phyloP scores from a whole-genome alignment of 2,113 vertebrate species.

The Mastomys coucha region DNA sequence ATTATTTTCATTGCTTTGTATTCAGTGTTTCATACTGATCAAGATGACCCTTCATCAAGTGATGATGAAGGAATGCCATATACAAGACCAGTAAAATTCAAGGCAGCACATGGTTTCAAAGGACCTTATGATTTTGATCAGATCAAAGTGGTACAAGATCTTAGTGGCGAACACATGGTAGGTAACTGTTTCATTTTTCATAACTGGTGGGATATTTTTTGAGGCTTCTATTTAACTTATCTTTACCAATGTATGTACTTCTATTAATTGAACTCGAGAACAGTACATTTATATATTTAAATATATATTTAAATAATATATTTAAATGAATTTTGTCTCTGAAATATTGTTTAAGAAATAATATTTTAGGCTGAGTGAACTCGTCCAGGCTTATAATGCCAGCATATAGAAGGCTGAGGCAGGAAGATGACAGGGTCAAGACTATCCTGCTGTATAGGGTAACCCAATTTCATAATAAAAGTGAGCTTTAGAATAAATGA shows the following conservation, averaged over 20 bases:
- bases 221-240: conserved; percentile 21
- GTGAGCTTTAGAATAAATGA: conserved; percentile 19
- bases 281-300: neutral
- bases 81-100: conserved; percentile 97
- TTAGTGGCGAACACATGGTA: conserved; percentile 99
- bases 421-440: neutral
- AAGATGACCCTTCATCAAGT: conserved; percentile 97
- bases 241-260: conserved; percentile 42
- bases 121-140: conserved; percentile 99
- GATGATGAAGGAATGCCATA: conserved; percentile 99
- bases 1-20: conserved; percentile 64
- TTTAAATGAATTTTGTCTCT: conserved; percentile 51
- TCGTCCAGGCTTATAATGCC: neutral
- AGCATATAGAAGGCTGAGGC: neutral
- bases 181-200: conserved; percentile 73
- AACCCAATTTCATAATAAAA: neutral
- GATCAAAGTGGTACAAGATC: conserved; percentile 97
- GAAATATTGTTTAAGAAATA: neutral
- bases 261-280: conserved; percentile 51
- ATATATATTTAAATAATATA: neutral
- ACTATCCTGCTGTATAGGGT: neutral
- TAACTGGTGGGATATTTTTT: conserved; percentile 41
- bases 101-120: conserved; percentile 98
- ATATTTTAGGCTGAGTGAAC: neutral
- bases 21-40: conserved; percentile 97